Evolutionary conservation across 2,888 invertebrate species (phyloP).

Genomic region (Aleiodes alternator): DNA sequence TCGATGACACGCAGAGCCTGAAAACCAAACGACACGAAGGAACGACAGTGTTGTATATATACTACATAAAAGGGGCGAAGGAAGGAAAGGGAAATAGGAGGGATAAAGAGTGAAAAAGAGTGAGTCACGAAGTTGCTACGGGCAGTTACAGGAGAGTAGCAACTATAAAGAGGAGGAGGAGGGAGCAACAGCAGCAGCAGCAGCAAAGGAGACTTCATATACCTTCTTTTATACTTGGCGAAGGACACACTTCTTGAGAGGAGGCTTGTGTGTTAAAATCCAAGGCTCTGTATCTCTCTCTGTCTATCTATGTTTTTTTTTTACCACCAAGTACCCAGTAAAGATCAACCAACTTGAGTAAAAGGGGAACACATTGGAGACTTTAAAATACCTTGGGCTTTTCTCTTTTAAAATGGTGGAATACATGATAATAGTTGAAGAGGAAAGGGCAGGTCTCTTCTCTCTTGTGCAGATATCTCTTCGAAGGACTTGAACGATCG

Average conservation of each 20-base stretch:
- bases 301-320: no score
- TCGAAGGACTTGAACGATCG: constrained; percentile 26
- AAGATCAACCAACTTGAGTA: constrained; percentile 40
- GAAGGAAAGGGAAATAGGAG: constrained; percentile 50
- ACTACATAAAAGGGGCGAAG: constrained; percentile 49
- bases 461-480: neutral
- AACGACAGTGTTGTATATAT: constrained; percentile 62
- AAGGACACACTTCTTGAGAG: constrained; percentile 37
- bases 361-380: constrained; percentile 16
- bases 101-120: constrained; percentile 51
- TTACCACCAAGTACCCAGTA: neutral
- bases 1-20: constrained; percentile 70
- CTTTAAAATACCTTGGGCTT: constrained; percentile 15
- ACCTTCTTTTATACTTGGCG: constrained; percentile 22
- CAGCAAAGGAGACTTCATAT: neutral
- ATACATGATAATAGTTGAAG: constrained; percentile 27
- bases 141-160: constrained; percentile 39
- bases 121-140: constrained; percentile 66
- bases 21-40: constrained; percentile 65
- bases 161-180: constrained; percentile 26
- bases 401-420: neutral
- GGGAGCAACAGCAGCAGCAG: no score
- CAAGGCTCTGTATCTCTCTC: constrained; percentile 19
- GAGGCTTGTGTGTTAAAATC: constrained; percentile 5
- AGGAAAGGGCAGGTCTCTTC: neutral